phyloP scores from a whole-genome alignment of 2,888 invertebrate genomes.

The Sesia bembeciformis region DNA sequence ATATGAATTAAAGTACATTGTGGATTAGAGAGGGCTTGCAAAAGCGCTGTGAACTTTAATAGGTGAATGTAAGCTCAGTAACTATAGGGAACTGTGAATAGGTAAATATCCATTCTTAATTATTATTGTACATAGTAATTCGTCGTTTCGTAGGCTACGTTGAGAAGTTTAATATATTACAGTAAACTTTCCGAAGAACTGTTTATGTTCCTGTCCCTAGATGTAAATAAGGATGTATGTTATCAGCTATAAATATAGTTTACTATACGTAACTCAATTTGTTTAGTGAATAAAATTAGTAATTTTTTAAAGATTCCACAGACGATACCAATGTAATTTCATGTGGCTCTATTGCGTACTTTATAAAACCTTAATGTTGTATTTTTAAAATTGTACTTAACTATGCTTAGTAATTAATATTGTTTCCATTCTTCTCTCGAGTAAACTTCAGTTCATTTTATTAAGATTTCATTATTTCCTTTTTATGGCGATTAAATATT shows the following conservation, averaged over 20 bases:
- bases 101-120: conserved; percentile 38
- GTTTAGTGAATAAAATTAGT: conserved; percentile 18
- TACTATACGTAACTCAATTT: conserved; percentile 16
- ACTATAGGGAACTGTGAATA: conserved; percentile 52
- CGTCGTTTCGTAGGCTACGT: conserved; percentile 43
- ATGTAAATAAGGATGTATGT: conserved; percentile 45
- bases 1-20: conserved; percentile 19
- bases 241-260: conserved; percentile 26
- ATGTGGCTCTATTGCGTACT: conserved; percentile 53
- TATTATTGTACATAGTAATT: conserved; percentile 57
- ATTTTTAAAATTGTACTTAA: conserved; percentile 68
- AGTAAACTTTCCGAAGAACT: conserved; percentile 62
- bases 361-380: conserved; percentile 54
- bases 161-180: conserved; percentile 69
- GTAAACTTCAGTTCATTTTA: conserved; percentile 1
- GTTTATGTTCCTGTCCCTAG: conserved; percentile 71
- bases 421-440: conserved; percentile 27
- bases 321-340: conserved; percentile 46
- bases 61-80: conserved; percentile 54
- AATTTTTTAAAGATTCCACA: conserved; percentile 33
- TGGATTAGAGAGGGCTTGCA: conserved; percentile 41
- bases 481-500: conserved; percentile 8
- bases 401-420: conserved; percentile 42
- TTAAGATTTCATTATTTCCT: conserved; percentile 8
- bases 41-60: conserved; percentile 54